Base-by-base conservation (phyloP, 2,888 invertebrate genomes). In the Cosmorhoe ocellata region DNA sequence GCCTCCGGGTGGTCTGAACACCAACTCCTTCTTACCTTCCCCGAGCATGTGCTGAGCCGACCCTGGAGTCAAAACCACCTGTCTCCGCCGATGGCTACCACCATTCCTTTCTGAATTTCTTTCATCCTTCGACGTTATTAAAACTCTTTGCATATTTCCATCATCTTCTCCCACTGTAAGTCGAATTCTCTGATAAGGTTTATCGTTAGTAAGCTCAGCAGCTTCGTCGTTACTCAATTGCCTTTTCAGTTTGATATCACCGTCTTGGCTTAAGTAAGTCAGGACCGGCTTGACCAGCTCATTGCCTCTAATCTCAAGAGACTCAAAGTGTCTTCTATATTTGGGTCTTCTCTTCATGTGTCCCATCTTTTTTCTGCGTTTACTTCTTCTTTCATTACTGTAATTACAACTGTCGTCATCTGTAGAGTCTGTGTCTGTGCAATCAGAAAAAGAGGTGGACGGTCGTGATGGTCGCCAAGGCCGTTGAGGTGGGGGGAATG, bases 1-100 rank as follows among this genome's bases (percentile, higher is more conserved):
- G 38, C 80, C 62, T 1, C 38, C 33, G 0, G 78, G 69, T 3
- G 84, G 74, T 30, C 62, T 74, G 47, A 86, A 84, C 10, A 85
- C 49, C 1, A 85, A 46, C 49, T 81, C 69, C 45, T 81, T 84
- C 31, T 66, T 72, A 1, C 79, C 80, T 33, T 67, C 47, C 0
- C 54, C 54, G 24, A 76, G 45, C 1, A 63, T 27, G 0, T 69
- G 71, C 27, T 60, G 62, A 2, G 61, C 38, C 3, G 44, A 26
- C 1, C 67, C 66, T 2, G 52, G 37, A 36, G 63, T 61, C 9
- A 76, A 26, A 11, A 64, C 10, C 4, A 71, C 39, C 11, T 64
- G 58, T 12, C 48, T 56, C 9, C 38, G 47, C 12, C 62, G 47
- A 47, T 51, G 50, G 22, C 51, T 37, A 8, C 7, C 24, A 13